Evolutionary conservation across 2,113 vertebrate genomes (phyloP), one percentile per base, ranked within the genome.

Genomic region (Aptenodytes patagonicus): DNA sequence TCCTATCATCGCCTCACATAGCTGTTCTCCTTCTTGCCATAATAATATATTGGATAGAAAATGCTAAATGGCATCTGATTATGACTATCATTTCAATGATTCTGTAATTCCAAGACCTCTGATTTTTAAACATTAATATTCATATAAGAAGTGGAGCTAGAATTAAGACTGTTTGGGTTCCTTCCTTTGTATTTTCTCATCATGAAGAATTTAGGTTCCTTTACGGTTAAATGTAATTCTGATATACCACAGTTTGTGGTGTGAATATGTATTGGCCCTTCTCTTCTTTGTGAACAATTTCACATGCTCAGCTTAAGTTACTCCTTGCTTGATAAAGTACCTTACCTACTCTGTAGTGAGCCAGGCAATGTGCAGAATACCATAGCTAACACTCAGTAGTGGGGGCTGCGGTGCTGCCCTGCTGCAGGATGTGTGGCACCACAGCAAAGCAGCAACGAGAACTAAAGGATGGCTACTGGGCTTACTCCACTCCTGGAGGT

Each of bases 381-480:
- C 13, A 7, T 8, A 32, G 51, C 5, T 22, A n/a, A 15, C 4
- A 28, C 14, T 31, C 14, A 52, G 26, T 6, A 40, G 24, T 38
- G 9, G 31, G 34, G 13, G 24, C 24, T 52, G 36, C 1, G 1
- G 20, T 55, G 6, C 51, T 73, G 29, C 17, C 15, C 10, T 47
- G 5, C 22, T 52, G 26, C 2, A 5, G 3, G 10, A 28, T 11
- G 10, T 42, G 26, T 46, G 51, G 8, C 24, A n/a, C 20, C 9
- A 40, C 0, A 0, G 10, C 5, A 44, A 46, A 58, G 8, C 8
- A 85, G 20, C 20, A 83, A 11, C 1, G 3, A n/a, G 2, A 3
- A 32, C 26, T 62, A 17, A 40, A 65, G 11, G 8, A 55, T 0
- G 17, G 4, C 2, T 8, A 6, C 6, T 36, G 20, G 26, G 22